Evolutionary conservation across 2,113 vertebrate genomes (phyloP), one percentile per base, ranked within the genome.

Genomic region (Martes martes): DNA sequence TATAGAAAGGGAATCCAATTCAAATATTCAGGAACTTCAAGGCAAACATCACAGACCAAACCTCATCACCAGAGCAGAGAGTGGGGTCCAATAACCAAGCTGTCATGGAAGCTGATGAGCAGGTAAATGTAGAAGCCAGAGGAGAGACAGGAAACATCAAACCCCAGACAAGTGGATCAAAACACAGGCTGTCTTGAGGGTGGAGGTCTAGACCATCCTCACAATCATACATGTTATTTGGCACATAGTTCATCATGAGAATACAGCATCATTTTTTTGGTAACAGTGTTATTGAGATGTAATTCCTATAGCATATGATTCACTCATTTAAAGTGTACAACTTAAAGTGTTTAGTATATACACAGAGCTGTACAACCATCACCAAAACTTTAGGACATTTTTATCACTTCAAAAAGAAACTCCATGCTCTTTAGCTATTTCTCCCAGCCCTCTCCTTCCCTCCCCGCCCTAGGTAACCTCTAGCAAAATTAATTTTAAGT

Each of bases 121-220:
- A 80, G 21, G 7, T n/a, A 5, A 15, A 36, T 5, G 2, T 3
- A 36, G 84, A 14, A 26, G 18, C 23, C 36, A 67, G 18, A 33
- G 14, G 65, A 36, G 36, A 33, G 45, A 24, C 0, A 19, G 57
- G 65, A 89, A 67, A 76, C 9, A 7, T 26, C 39, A 79, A 59
- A 16, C 11, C 28, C 10, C 11, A 45, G 9, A 14, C 45, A 13
- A 2, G 61, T 10, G 47, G 42, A 11, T 55, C 26, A 10, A 15
- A 61, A 18, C 50, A 21, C 47, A 50, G 14, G 24, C n/a, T 14
- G 2, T 11, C 33, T 0, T 2, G n/a, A 23, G 50, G 1, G 5
- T 13, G 10, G 63, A 23, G 65, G 18, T 2, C n/a, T 36, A 39
- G 69, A 39, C 39, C 36, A 3, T 11, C 21, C 1, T 23, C 39